These are phyloP conservation scores for Quadroppia sp. DNA, from an alignment of 2,888 invertebrate genomes.

Conservation along the genomic window DNA sequence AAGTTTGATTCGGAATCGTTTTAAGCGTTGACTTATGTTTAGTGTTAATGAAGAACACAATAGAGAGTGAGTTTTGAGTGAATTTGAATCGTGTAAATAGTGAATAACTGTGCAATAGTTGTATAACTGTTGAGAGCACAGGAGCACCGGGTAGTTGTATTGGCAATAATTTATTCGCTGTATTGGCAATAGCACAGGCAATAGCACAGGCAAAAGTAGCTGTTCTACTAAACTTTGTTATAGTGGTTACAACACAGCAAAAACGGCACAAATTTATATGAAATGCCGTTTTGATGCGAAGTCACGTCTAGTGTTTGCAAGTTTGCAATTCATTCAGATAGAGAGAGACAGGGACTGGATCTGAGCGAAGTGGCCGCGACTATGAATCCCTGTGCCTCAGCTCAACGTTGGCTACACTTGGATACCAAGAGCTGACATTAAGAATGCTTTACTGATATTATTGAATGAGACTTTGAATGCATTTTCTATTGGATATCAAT, in stretches of 20 bases:
- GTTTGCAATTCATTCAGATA: constrained; percentile 1
- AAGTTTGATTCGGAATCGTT: no score
- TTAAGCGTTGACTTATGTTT: no score
- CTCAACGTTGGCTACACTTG: constrained; percentile 7
- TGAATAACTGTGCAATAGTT: neutral
- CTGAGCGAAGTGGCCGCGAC: constrained; percentile 19
- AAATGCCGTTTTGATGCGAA: constrained; percentile 11
- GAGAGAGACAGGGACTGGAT: constrained; percentile 3
- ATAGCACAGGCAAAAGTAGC: neutral
- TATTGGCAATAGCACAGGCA: no score
- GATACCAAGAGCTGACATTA: constrained; percentile 27
- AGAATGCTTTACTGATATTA: constrained; percentile 18
- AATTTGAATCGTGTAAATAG: neutral
- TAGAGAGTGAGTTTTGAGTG: neutral
- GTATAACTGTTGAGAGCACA: neutral
- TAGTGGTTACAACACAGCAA: constrained; percentile 2
- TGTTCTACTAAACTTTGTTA: constrained; percentile 12
- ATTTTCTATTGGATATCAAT: constrained; percentile 26
- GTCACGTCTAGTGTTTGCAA: constrained; percentile 19
- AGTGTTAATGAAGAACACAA: neutral
- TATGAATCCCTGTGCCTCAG: neutral
- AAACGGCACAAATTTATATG: neutral
- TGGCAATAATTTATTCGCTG: neutral
- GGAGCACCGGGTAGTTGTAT: neutral
- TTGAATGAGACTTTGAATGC: constrained; percentile 16